Conservation (phyloP, 92 coral and sea anemone species). For the Epizoanthus scotinus region DNA sequence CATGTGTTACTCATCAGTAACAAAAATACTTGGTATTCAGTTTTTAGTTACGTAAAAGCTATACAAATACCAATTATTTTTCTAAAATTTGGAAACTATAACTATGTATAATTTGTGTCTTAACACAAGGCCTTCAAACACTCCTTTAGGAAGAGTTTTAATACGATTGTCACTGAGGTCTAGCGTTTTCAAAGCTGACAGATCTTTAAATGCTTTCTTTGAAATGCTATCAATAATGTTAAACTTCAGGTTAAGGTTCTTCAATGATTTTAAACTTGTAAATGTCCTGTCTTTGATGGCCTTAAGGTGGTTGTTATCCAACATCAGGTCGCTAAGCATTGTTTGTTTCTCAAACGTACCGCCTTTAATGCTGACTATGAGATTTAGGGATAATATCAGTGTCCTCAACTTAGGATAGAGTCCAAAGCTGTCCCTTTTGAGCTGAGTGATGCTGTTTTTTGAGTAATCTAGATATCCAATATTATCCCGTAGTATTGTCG, state of each 20-base stretch:
- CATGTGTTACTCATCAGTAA: too few species aligned
- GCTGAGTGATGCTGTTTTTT: not conserved
- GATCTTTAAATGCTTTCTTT: not conserved
- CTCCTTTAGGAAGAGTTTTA: not conserved
- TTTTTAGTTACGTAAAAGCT: too few species aligned
- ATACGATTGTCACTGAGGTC: constrained; percentile 23
- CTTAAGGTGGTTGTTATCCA: constrained; percentile 12
- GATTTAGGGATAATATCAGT: not conserved
- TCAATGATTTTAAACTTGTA: not conserved
- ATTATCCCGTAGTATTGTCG: not conserved
- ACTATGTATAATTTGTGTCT: too few species aligned
- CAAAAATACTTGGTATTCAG: too few species aligned
- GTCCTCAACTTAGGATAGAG: not conserved
- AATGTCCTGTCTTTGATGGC: not conserved
- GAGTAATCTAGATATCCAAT: constrained; percentile 1
- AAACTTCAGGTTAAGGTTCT: constrained; percentile 7
- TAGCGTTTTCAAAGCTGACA: not conserved
- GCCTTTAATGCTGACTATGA: not conserved
- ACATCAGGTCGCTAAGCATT: not conserved
- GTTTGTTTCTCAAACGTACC: constrained; percentile 20
- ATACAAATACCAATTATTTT: too few species aligned
- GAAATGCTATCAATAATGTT: not conserved
- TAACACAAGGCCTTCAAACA: constrained; percentile 1
- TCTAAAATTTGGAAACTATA: too few species aligned
- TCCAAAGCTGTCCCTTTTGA: not conserved